These are phyloP conservation scores for Plagiodera versicolora DNA, from an alignment of 2,888 invertebrate genomes.

Conservation along the genomic window DNA sequence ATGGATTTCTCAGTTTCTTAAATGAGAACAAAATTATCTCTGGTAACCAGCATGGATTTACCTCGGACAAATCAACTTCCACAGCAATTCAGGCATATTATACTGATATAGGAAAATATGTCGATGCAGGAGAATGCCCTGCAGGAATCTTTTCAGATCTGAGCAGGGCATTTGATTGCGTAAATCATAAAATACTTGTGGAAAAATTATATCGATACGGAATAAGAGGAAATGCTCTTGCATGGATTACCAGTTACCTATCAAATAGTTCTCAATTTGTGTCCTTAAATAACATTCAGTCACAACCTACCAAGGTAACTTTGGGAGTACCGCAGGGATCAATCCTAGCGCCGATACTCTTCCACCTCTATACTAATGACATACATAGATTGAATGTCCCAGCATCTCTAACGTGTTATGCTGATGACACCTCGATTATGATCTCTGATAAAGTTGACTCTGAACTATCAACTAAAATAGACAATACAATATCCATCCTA, in stretches of 20 bases:
- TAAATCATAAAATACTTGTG: constrained; percentile 9
- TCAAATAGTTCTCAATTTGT: not conserved
- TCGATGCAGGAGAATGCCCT: constrained; percentile 5
- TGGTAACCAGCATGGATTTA: not conserved
- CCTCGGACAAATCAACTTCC: not conserved
- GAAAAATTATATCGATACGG: constrained; percentile 8
- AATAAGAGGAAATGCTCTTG: constrained; percentile 2
- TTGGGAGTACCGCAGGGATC: constrained; percentile 8
- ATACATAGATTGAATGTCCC: not conserved
- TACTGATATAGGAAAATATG: not conserved
- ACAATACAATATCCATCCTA: not conserved
- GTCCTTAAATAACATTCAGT: not conserved
- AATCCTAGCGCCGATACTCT: not conserved
- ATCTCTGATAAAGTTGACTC: not conserved
- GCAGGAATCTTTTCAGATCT: constrained; percentile 14
- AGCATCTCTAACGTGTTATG: not conserved
- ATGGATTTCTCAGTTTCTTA: not conserved
- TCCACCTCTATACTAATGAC: not conserved
- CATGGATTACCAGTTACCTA: constrained; percentile 6
- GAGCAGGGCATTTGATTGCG: constrained; percentile 15
- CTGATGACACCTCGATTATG: constrained; percentile 1
- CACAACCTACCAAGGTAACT: not conserved
- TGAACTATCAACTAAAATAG: not conserved
- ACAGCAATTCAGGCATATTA: constrained; percentile 3
- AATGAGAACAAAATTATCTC: not conserved